These are phyloP conservation scores for Scomber scombrus DNA, from an alignment of 2,113 vertebrate species.

Conservation along the genomic window DNA sequence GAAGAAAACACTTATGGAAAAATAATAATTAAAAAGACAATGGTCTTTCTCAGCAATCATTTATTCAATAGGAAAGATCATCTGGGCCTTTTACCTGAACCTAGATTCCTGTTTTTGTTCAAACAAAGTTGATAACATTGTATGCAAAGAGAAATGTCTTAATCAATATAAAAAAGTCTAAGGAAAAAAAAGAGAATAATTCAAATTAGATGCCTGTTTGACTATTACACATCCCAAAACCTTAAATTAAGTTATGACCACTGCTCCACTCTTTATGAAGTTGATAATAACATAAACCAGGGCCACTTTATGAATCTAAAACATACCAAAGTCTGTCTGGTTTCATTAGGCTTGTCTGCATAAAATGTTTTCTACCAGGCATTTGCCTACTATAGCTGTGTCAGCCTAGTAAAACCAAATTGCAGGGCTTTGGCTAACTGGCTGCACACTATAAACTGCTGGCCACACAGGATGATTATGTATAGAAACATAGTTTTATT, in stretches of 20 bases:
- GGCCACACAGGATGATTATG: constrained; percentile 81
- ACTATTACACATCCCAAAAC: not conserved
- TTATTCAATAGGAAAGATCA: no score
- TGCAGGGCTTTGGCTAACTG: constrained; percentile 77
- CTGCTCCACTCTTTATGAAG: constrained; percentile 31
- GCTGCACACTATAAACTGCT: constrained; percentile 75
- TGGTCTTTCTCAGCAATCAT: no score
- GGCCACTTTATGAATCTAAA: constrained; percentile 47
- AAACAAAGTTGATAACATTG: not conserved
- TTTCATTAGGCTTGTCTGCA: constrained; percentile 71
- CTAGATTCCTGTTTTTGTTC: not conserved
- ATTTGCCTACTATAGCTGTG: constrained; percentile 78
- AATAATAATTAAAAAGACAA: no score
- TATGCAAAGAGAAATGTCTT: not conserved
- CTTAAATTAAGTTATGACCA: constrained; percentile 12
- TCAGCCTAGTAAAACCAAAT: constrained; percentile 84
- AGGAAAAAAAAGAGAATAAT: not conserved
- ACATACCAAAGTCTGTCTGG: constrained; percentile 50
- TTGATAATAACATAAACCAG: constrained; percentile 37
- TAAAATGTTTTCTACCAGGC: constrained; percentile 74
- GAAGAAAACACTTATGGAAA: no score
- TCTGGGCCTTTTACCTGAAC: no score
- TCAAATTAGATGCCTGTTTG: not conserved
- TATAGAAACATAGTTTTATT: constrained; percentile 75
- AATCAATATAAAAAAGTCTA: not conserved